Evolutionary conservation across 2,888 invertebrate genomes (phyloP), one percentile per base, ranked within the genome.

Genomic region (Dasypolia templi): DNA sequence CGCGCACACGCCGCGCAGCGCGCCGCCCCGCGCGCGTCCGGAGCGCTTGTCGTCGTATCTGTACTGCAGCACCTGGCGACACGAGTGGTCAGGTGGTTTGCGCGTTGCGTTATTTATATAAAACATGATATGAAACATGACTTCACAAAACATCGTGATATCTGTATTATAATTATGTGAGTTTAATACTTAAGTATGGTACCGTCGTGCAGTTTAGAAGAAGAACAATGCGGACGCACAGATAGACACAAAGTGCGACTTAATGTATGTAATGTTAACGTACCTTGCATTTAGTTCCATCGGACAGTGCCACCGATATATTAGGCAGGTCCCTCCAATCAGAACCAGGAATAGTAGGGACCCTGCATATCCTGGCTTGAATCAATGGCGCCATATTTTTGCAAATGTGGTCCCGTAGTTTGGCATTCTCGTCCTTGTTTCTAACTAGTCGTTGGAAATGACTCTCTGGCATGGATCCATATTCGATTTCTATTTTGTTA

Each of bases 241-340:
- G 42, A 26, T 42, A 19, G 3, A 26, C 61, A 26, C 22, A 7
- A 46, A 17, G 46, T 17, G 1, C 7, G 22, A 63, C 17, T n/a
- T 51, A 26, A 42, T 11, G 19, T 62, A 17, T 49, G 32, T 3
- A 26, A 46, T 63, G 32, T 29, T 66, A 62, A 82, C 86, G 78
- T 89, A 97, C 97, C 96, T 96, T 95, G 93, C 96, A 91, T 84
- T 96, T 97, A 17, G 96, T 97, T 75, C 98, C 98, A 92, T 98
- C 98, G 3, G 97, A 97, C 35, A 98, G 94, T 49, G 96, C 93
- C 0, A 98, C 97, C 6, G 97, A 97, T 76, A 98, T 97, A 89
- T 99, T 99, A 1, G 99, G 98, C 39, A 99, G 94, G 92, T 98
- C 98, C 59, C 98, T 96, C 99, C 99, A 99, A 92, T 99, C 98